phyloP scores from a whole-genome alignment of 1,140 invertebrate genomes.

The Venturia canescens region DNA sequence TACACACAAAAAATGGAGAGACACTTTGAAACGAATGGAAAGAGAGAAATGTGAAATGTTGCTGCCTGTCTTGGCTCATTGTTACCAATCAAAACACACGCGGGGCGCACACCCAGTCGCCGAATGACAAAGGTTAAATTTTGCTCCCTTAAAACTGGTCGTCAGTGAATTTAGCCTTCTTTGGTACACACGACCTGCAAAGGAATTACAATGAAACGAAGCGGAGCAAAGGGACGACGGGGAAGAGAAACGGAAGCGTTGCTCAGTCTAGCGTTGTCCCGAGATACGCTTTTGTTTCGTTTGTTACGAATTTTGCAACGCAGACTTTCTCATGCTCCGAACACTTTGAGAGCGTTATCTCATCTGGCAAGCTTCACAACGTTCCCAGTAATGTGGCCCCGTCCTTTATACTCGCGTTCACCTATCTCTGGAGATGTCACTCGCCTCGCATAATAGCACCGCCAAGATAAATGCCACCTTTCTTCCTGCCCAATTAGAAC shows the following conservation, averaged over 20 bases:
- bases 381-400: too few species aligned
- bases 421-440: not conserved
- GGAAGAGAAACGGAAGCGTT: constrained; percentile 27
- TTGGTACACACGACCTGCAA: not conserved
- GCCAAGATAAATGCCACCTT: not conserved
- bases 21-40: not conserved
- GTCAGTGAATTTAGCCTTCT: not conserved
- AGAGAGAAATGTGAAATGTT: constrained; percentile 13
- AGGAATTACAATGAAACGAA: constrained; percentile 9
- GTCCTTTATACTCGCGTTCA: not conserved
- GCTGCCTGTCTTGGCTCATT: constrained; percentile 24
- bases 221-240: not conserved
- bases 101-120: too few species aligned
- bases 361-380: not conserved
- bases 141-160: not conserved
- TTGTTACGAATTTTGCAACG: not conserved
- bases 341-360: not conserved
- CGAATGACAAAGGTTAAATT: constrained; percentile 11
- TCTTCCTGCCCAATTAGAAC: too few species aligned
- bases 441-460: not conserved
- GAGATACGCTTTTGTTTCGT: constrained; percentile 9
- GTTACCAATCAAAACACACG: constrained; percentile 5
- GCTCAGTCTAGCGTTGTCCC: constrained; percentile 3
- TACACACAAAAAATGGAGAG: too few species aligned
- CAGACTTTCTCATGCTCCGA: not conserved